A percentile compares a stretch with the other conserved stretches of the same genome.
These are phyloP conservation scores for Caerostris extrusa DNA, from an alignment of 1,140 invertebrate species.

Conservation along the genomic window DNA sequence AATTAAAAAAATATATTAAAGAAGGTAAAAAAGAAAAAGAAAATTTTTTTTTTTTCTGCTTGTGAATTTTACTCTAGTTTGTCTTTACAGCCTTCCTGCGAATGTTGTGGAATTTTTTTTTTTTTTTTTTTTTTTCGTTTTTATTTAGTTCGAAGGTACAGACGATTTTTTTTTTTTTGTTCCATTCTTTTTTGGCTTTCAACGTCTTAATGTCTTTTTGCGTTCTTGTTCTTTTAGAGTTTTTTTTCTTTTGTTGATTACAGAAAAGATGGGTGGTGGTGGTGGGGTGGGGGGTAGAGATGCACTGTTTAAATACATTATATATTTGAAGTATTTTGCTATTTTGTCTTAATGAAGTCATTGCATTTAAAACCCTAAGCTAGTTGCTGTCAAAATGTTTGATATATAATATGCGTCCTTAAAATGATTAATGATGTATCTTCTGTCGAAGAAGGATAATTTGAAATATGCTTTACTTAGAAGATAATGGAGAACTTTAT, in stretches of 20 bases:
- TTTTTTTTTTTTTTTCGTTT: too few relatives aligned
- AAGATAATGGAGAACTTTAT: too few relatives aligned
- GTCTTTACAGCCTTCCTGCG: too few relatives aligned
- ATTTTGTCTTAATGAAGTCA: background rate
- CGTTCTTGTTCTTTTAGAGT: background rate
- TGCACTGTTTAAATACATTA: background rate
- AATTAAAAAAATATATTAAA: background rate
- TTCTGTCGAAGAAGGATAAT: background rate
- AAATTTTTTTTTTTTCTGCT: background rate
- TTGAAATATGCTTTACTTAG: background rate
- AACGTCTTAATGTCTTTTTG: background rate
- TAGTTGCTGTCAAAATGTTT: background rate
- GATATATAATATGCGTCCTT: background rate
- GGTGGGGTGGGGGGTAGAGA: too few relatives aligned
- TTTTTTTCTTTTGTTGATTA: background rate
- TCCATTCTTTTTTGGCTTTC: background rate
- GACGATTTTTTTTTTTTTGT: too few relatives aligned
- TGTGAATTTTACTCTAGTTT: background rate
- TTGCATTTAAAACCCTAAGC: background rate
- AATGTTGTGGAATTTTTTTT: too few relatives aligned
- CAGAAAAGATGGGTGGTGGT: background rate
- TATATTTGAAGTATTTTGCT: background rate
- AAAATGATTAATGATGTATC: background rate
- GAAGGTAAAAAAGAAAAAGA: background rate
- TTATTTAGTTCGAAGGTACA: too few relatives aligned